Conservation (phyloP, 2,888 invertebrate species). For the Pterobdella sp. region DNA sequence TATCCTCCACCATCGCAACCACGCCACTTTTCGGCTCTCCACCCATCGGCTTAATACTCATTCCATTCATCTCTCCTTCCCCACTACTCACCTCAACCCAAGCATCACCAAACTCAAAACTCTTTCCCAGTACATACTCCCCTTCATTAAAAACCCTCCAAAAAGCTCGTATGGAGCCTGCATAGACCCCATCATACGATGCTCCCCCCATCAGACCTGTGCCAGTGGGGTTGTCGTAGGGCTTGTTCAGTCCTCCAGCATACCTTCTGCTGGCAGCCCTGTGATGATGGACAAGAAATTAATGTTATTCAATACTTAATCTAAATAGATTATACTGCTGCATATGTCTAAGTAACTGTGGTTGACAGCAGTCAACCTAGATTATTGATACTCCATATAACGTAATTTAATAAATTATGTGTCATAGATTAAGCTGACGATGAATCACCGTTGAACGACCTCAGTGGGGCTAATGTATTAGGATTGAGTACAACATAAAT, state of each 20-base stretch:
- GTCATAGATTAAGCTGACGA: no score
- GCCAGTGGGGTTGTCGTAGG: neutral
- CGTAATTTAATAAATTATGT: no score
- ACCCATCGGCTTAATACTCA: neutral
- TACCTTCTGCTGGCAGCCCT: constrained; percentile 24
- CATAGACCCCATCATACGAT: neutral
- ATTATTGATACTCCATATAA: no score
- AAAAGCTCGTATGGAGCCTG: neutral
- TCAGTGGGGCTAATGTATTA: no score
- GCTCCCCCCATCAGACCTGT: neutral
- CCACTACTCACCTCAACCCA: neutral
- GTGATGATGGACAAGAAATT: neutral
- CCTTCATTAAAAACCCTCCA: neutral
- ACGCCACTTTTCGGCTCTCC: neutral
- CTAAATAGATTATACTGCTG: no score
- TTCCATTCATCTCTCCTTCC: neutral
- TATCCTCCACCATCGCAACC: neutral
- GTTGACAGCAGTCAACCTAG: no score
- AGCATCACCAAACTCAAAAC: neutral
- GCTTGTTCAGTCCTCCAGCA: neutral
- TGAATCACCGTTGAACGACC: no score
- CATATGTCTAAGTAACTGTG: no score
- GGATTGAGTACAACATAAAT: no score
- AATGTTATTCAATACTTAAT: no score
- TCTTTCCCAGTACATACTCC: neutral